Conservation (phyloP, 2,797 vertebrate species). For the Argyrosomus regius region DNA sequence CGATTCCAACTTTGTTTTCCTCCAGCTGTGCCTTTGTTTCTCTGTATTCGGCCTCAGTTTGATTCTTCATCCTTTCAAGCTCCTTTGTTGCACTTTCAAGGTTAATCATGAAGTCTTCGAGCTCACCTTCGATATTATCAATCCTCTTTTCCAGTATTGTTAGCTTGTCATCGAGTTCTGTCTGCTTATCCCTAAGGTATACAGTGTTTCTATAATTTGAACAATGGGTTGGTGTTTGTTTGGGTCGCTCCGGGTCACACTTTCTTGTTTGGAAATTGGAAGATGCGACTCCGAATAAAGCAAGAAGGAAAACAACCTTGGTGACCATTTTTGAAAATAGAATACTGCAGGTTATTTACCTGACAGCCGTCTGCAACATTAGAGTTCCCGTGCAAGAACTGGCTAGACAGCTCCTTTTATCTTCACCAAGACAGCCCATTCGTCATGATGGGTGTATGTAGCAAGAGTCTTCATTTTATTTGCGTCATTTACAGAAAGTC, state of each 20-base stretch:
- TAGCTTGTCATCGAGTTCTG: neutral
- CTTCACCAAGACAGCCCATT: neutral
- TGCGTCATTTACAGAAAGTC: neutral
- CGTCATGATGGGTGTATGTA: neutral
- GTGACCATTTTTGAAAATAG: neutral
- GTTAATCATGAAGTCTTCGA: neutral
- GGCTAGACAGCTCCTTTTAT: neutral
- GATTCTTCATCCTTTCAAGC: neutral
- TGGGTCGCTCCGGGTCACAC: neutral
- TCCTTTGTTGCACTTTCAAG: neutral
- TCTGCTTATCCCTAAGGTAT: neutral
- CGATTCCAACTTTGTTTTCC: neutral
- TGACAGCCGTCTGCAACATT: neutral
- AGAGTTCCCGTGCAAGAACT: neutral
- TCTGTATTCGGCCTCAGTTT: neutral
- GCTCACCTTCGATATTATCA: neutral
- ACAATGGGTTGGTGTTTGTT: neutral
- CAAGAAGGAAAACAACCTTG: conserved; percentile 6
- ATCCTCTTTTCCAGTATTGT: neutral
- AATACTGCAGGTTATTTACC: neutral
- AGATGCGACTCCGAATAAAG: neutral
- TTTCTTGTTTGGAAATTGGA: accelerated
- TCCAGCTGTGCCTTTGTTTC: neutral
- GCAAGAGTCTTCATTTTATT: neutral
- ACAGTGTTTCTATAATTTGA: conserved; percentile 16